phyloP scores from a whole-genome alignment of 2,113 vertebrate genomes.

The Bathybates hornii region DNA sequence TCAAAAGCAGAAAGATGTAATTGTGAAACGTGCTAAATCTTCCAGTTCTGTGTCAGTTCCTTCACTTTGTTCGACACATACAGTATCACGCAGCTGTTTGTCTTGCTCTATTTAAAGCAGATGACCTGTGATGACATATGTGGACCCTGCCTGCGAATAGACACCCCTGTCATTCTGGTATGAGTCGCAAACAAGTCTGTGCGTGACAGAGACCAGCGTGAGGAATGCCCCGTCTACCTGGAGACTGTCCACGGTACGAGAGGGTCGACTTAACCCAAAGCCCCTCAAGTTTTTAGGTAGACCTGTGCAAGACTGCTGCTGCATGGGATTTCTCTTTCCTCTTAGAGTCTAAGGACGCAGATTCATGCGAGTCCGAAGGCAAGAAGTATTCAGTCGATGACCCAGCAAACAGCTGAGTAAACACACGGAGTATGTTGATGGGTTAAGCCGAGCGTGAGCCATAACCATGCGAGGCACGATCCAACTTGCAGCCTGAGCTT shows the following conservation, averaged over 20 bases:
- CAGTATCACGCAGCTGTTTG: background rate
- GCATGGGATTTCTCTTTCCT: rapidly evolving
- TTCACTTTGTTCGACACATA: rapidly evolving
- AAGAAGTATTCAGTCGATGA: background rate
- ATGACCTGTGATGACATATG: background rate
- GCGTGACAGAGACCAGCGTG: background rate
- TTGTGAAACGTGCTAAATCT: background rate
- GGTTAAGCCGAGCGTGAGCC: background rate
- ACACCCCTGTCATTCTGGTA: rapidly evolving
- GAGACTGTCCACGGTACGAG: background rate
- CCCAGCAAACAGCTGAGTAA: background rate
- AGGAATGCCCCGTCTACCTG: background rate
- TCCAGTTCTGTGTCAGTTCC: background rate
- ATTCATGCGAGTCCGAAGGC: background rate
- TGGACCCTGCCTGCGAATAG: background rate
- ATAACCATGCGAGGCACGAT: background rate
- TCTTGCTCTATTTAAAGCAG: background rate
- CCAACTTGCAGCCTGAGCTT: background rate
- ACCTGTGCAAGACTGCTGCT: background rate
- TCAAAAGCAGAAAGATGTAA: background rate
- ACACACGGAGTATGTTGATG: background rate
- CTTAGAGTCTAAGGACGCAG: background rate
- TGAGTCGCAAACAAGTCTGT: background rate
- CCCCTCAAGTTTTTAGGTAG: rapidly evolving
- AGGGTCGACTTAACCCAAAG: background rate